phyloP scores from a whole-genome alignment of 2,113 vertebrate genomes.

The Engystomops pustulosus region DNA sequence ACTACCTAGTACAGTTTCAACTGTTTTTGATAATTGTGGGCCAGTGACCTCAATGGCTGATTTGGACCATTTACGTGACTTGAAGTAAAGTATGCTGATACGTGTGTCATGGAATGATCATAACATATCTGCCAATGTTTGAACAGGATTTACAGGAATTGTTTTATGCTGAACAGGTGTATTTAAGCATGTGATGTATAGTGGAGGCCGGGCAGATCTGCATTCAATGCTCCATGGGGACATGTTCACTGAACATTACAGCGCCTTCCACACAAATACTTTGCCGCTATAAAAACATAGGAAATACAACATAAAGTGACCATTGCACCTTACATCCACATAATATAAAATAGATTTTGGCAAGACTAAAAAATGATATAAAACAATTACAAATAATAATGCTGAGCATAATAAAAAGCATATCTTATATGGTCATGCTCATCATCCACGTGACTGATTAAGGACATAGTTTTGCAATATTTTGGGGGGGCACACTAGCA shows the following conservation, averaged over 20 bases:
- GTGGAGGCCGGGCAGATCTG: not conserved
- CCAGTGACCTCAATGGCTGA: too few relatives aligned
- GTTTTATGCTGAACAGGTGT: not conserved
- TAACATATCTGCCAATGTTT: not conserved
- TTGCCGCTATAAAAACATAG: not conserved
- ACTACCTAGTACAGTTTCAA: too few relatives aligned
- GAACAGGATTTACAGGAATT: not conserved
- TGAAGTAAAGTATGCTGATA: not conserved
- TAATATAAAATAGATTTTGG: not conserved
- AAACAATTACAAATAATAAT: not conserved
- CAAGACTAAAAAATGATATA: not conserved
- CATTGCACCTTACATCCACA: not conserved
- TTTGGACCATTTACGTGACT: not conserved
- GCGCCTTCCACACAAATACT: not conserved
- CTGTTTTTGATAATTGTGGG: too few relatives aligned
- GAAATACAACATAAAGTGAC: not conserved
- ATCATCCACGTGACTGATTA: too few relatives aligned
- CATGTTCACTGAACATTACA: constrained; percentile 4
- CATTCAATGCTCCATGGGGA: constrained; percentile 1
- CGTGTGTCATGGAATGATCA: not conserved
- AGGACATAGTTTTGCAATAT: too few relatives aligned
- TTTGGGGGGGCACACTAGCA: too few relatives aligned
- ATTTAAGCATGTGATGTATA: not conserved
- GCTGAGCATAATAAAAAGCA: not conserved
- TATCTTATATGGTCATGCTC: too few relatives aligned